Base-by-base conservation (phyloP, 2,888 invertebrate species). In the Brenthis daphne region DNA sequence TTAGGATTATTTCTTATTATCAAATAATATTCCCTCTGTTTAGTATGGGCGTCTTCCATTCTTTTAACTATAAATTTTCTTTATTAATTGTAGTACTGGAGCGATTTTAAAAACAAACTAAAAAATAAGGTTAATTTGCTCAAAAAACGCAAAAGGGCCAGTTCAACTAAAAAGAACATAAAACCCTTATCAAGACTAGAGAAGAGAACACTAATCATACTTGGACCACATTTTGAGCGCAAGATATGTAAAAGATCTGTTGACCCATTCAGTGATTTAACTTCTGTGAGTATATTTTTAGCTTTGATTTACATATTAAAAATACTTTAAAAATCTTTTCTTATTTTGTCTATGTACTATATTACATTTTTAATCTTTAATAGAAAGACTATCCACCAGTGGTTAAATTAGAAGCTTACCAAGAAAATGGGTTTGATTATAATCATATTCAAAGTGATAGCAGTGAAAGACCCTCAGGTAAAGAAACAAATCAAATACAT, bases 101-200 rank as follows among this genome's bases (percentile, higher is more conserved):
- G 88, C 79, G 89, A 89, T 72, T 89, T 85, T 72, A 88, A 89
- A 70, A 87, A 85, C 67, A 89, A 88, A 76, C 70, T 89, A 33
- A 89, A 88, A 67, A 88, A 85, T 50, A 88, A 87, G 78, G 74
- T 83, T 1, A 80, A 74, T 51, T 69, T 83, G 6, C 55, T 84
- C 24, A 84, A 83, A 55, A 82, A 77, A 61, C 79, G 76, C 63
- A 82, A 82, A 61, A 69, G 76, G 20, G 47, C 65, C 6, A 81
- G 82, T 1, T 67, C 74, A 43, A 72, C 78, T 12, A 79, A 79
- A 24, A 84, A 80, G 57, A 78, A 75, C 16, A 75, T 80, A 8
- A 83, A 78, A 61, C 82, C 86, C 4, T 73, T 89, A 1, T 85
- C 83, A 11, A 87, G 84, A 65, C 60, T 89, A 51, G 89, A 89